These are phyloP conservation scores for Clarias macrocephalus DNA, from an alignment of 2,113 vertebrate species.

Conservation along the genomic window DNA sequence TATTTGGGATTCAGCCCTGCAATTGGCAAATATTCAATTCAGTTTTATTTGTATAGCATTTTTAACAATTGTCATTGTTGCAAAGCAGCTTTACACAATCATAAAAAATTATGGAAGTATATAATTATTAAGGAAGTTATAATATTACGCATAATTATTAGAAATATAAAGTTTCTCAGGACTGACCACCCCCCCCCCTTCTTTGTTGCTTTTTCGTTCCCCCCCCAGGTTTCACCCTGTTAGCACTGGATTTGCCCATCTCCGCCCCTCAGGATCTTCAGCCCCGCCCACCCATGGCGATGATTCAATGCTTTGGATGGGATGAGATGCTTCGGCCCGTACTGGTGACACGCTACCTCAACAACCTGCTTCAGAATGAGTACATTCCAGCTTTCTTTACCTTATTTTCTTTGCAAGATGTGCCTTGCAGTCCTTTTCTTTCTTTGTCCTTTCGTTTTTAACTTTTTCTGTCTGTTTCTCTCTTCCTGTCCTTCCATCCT, in stretches of 20 bases:
- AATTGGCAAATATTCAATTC: too few relatives aligned
- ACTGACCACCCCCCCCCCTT: too few relatives aligned
- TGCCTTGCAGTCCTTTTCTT: too few relatives aligned
- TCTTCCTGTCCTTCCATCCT: background rate
- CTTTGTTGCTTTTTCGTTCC: constrained; percentile 41
- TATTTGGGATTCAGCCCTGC: too few relatives aligned
- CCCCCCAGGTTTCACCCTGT: constrained; percentile 86
- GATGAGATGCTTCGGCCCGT: constrained; percentile 91
- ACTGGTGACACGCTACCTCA: constrained; percentile 88
- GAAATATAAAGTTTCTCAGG: too few relatives aligned
- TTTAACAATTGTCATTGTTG: too few relatives aligned
- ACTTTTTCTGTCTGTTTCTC: background rate
- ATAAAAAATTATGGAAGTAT: too few relatives aligned
- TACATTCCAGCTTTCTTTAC: constrained; percentile 48
- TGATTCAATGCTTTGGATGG: constrained; percentile 92
- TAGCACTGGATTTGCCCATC: constrained; percentile 86
- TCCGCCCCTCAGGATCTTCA: constrained; percentile 89
- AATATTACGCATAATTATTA: too few relatives aligned
- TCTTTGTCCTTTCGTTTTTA: background rate
- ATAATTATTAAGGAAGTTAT: too few relatives aligned
- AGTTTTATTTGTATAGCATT: too few relatives aligned
- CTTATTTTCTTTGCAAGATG: background rate
- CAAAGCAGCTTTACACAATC: too few relatives aligned
- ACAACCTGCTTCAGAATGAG: constrained; percentile 90
- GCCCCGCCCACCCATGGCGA: constrained; percentile 82